These are phyloP conservation scores for Pipistrellus pipistrellus DNA, from an alignment of 2,797 vertebrate genomes.

Conservation along the genomic window DNA sequence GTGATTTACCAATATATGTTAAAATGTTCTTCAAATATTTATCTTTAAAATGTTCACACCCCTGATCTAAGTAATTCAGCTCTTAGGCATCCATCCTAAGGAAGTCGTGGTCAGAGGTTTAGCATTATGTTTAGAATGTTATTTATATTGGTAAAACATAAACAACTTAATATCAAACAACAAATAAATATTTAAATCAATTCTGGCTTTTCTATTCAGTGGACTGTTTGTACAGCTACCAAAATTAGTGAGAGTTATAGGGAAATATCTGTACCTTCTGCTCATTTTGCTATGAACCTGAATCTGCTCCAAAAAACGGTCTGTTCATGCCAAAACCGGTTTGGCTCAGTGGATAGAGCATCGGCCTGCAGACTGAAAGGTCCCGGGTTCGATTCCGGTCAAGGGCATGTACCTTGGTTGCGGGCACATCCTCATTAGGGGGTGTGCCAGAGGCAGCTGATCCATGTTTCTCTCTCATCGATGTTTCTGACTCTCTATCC, in stretches of 20 bases:
- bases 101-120: conserved; percentile 63
- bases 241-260: conserved; percentile 58
- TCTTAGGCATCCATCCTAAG: conserved; percentile 59
- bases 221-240: conserved; percentile 31
- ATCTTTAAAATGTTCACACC: conserved; percentile 54
- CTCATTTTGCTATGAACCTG: neutral
- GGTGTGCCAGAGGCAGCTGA: too few relatives aligned
- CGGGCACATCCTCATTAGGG: too few relatives aligned
- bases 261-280: neutral
- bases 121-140: conserved; percentile 58
- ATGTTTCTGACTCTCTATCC: too few relatives aligned
- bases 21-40: conserved; percentile 74
- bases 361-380: too few relatives aligned
- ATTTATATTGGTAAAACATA: conserved; percentile 65
- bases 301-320: neutral
- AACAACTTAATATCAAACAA: conserved; percentile 57
- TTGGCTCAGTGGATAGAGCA: too few relatives aligned
- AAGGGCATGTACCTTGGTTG: too few relatives aligned
- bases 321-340: neutral
- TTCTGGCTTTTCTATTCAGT: conserved; percentile 42
- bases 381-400: too few relatives aligned
- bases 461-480: too few relatives aligned
- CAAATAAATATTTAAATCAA: conserved; percentile 45
- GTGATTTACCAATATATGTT: conserved; percentile 71
- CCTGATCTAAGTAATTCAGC: conserved; percentile 67